These are phyloP conservation scores for Sanderia malayensis DNA, from an alignment of 30 jellyfish, hydroid and myxozoan species.

Conservation along the genomic window DNA sequence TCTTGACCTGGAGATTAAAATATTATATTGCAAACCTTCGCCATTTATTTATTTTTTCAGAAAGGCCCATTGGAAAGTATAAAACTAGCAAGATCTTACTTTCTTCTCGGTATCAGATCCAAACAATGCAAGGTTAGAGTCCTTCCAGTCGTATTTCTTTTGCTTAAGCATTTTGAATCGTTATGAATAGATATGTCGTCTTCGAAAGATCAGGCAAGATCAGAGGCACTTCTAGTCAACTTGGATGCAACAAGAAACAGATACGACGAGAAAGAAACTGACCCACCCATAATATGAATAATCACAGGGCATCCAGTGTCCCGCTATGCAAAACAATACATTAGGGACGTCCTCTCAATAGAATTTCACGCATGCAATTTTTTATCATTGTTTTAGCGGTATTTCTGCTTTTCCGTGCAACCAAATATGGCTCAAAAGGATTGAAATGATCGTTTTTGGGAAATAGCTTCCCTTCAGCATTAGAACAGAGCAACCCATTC, in stretches of 20 bases:
- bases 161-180: constrained; percentile 71
- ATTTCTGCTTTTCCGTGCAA: not conserved
- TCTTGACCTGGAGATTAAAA: constrained; percentile 71
- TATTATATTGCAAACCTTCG: too few species aligned
- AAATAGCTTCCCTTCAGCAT: too few species aligned
- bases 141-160: constrained; percentile 99
- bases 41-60: too few species aligned
- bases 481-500: too few species aligned
- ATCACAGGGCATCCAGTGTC: not conserved
- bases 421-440: not conserved
- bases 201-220: not conserved
- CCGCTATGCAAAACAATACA: not conserved
- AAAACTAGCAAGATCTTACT: constrained; percentile 37
- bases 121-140: constrained; percentile 96
- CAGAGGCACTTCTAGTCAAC: not conserved
- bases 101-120: constrained; percentile 98
- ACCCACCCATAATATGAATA: not conserved
- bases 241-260: not conserved
- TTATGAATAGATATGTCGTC: not conserved
- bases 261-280: not conserved
- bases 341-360: not conserved
- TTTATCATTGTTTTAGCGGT: not conserved
- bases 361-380: not conserved
- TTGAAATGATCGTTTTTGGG: too few species aligned
- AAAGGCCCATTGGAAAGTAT: too few species aligned